Conservation (phyloP, 2,113 vertebrate genomes). For the Mugil cephalus region DNA sequence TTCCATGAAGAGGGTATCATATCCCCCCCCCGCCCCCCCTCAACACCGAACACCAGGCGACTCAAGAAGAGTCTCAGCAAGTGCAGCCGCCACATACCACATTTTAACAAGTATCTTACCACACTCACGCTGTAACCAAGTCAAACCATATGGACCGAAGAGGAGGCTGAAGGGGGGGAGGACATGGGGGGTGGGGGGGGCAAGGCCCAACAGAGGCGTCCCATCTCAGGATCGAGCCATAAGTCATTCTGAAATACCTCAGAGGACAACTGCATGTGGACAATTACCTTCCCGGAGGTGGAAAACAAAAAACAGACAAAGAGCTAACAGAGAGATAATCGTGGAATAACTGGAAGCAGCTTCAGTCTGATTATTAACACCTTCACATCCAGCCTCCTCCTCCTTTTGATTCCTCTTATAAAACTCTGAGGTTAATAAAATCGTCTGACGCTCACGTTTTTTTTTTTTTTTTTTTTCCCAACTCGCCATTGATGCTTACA, state of each 20-base stretch:
- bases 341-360: background rate
- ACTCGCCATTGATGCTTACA: no score
- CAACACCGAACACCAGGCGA: slow-evolving; percentile 76
- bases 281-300: slow-evolving; percentile 55
- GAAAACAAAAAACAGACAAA: slow-evolving; percentile 69
- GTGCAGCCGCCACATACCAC: slow-evolving; percentile 84
- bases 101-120: slow-evolving; percentile 89
- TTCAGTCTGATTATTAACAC: no score
- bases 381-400: no score
- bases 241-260: slow-evolving; percentile 83
- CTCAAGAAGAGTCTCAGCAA: slow-evolving; percentile 80
- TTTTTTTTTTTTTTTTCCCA: no score
- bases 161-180: slow-evolving; percentile 69
- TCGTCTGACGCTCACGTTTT: no score
- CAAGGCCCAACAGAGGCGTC: slow-evolving; percentile 69
- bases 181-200: slow-evolving; percentile 65
- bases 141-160: slow-evolving; percentile 88
- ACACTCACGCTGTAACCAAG: slow-evolving; percentile 90
- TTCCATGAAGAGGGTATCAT: slow-evolving; percentile 28
- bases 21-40: slow-evolving; percentile 23
- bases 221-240: slow-evolving; percentile 79
- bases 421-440: no score
- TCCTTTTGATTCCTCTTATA: no score
- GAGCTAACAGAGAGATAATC: slow-evolving; percentile 37
- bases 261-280: slow-evolving; percentile 75